A percentile compares a stretch with the other conserved stretches of the same genome.
Evolutionary conservation across 2,797 vertebrate genomes (phyloP).

Genomic region (Sebastes aleutianus): DNA sequence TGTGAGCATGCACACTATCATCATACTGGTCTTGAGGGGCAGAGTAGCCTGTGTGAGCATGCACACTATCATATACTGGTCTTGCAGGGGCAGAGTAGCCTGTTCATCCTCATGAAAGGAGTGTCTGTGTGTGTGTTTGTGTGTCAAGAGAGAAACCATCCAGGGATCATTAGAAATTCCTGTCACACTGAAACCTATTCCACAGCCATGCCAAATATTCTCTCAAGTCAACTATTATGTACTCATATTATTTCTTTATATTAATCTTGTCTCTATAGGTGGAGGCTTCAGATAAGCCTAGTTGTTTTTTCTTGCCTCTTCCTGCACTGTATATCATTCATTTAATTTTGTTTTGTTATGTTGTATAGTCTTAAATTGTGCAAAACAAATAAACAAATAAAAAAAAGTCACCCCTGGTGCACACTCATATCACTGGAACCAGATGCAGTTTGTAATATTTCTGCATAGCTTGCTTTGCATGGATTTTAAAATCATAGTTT

Average conservation of each 20-base stretch:
- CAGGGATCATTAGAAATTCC: constrained; percentile 76
- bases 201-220: constrained; percentile 36
- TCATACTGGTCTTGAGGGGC: no score
- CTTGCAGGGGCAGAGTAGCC: constrained; percentile 26
- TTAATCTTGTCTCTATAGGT: no score
- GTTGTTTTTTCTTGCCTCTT: no score
- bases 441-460: neutral
- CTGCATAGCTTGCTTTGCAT: neutral
- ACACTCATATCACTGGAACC: neutral
- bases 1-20: no score
- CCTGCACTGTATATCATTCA: no score
- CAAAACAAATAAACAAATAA: no score
- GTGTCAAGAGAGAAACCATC: constrained; percentile 9
- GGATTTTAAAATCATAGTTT: no score
- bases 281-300: no score
- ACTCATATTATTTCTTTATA: no score
- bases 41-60: neutral
- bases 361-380: no score
- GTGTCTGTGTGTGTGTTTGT: constrained; percentile 63
- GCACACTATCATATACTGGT: neutral
- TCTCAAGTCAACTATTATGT: neutral
- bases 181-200: constrained; percentile 65
- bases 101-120: constrained; percentile 70
- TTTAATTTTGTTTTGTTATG: no score
- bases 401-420: constrained; percentile 8